Evolutionary conservation across 2,888 invertebrate species (phyloP).

Genomic region (Andrena chrysosceles): DNA sequence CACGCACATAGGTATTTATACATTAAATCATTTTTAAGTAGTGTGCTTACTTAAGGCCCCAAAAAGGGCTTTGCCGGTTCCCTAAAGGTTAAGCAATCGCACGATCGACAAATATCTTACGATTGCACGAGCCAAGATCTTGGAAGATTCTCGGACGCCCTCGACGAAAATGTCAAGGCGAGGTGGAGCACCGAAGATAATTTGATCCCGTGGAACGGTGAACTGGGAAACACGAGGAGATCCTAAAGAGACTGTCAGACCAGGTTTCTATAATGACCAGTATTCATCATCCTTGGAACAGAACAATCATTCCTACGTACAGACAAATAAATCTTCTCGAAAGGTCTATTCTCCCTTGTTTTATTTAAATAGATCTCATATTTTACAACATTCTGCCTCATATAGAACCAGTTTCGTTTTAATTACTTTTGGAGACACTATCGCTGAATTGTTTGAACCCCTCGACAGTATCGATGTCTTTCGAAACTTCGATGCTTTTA

Average conservation of each 20-base stretch:
- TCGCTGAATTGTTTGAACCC: slow-evolving; percentile 79
- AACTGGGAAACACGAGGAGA: slow-evolving; percentile 17
- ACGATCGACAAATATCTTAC: slow-evolving; percentile 55
- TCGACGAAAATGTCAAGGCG: slow-evolving; percentile 76
- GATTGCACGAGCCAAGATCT: slow-evolving; percentile 41
- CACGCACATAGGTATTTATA: too few relatives aligned
- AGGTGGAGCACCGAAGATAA: slow-evolving; percentile 56
- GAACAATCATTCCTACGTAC: not conserved
- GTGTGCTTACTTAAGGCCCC: too few relatives aligned
- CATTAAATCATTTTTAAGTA: too few relatives aligned
- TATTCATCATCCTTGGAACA: not conserved
- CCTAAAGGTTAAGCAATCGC: slow-evolving; percentile 48
- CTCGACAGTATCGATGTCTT: slow-evolving; percentile 76
- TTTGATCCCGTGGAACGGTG: slow-evolving; percentile 45
- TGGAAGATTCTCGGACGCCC: slow-evolving; percentile 50
- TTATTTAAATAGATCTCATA: not conserved
- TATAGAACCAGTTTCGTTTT: not conserved
- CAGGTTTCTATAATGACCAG: not conserved
- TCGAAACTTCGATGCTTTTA: slow-evolving; percentile 25
- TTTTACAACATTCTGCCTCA: not conserved
- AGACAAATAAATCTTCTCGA: not conserved
- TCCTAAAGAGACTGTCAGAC: slow-evolving; percentile 2
- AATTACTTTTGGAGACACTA: slow-evolving; percentile 72
- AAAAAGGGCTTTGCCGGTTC: too few relatives aligned
- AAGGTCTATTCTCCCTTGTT: not conserved